phyloP scores from a whole-genome alignment of 2,113 vertebrate species.

The Alligator sinensis region DNA sequence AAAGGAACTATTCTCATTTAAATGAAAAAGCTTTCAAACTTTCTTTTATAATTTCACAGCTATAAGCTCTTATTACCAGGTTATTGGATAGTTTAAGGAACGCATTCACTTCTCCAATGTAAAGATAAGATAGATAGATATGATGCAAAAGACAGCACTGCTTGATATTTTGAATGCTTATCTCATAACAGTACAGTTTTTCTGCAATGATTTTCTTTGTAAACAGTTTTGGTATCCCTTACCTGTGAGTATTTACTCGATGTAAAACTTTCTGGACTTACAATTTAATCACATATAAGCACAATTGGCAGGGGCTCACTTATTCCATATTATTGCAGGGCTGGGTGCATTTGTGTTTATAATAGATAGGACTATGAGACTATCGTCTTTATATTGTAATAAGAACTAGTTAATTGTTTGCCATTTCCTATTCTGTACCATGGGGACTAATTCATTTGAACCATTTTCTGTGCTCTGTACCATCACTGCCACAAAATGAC shows the following conservation, averaged over 20 bases:
- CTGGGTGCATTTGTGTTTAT: neutral
- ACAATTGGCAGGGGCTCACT: neutral
- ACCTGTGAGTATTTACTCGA: neutral
- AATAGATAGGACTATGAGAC: neutral
- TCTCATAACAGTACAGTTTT: neutral
- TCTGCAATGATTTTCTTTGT: neutral
- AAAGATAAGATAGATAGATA: neutral
- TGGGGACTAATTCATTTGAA: neutral
- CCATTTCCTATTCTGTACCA: neutral
- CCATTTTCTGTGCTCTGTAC: neutral
- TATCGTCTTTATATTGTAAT: neutral
- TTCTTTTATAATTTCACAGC: too few species aligned
- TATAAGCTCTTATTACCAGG: neutral
- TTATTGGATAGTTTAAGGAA: neutral
- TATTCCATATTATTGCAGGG: neutral
- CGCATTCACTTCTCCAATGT: neutral
- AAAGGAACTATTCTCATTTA: neutral
- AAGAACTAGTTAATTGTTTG: neutral
- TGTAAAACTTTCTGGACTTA: neutral
- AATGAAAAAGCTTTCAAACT: too few species aligned
- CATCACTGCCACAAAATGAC: neutral
- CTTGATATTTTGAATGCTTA: neutral
- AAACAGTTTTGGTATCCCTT: neutral
- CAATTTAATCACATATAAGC: too few species aligned
- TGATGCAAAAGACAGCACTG: neutral